Base-by-base conservation (phyloP, 2,797 vertebrate species). In the Strix occidentalis region DNA sequence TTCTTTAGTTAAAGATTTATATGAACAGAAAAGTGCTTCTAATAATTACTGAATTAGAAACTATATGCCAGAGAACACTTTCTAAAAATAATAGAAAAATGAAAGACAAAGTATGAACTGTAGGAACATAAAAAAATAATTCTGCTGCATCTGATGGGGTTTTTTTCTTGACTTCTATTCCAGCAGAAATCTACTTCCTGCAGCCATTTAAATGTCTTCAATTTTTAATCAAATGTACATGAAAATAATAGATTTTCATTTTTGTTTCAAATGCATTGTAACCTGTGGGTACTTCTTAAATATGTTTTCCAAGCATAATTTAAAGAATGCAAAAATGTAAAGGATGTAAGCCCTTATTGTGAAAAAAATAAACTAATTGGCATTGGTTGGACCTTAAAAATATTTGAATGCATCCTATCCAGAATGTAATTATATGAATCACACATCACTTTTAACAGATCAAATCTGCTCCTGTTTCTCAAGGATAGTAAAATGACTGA, bases 1-100 rank as follows among this genome's bases (percentile, higher is more conserved):
- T 72, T 82, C 60, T 89, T 70, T 79, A 70, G 37, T 74, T 86
- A 35, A 90, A 90, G 31, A 60, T 87, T 57, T 69, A 15, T 77
- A 54, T 57, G 21, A 96, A 60, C 31, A 77, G 45, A 91, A 86
- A 65, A 39, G 8, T 56, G 25, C 16, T 92, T 87, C 56, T 83
- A 70, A 70, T 87, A 93, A 70, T 77, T 87, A 83, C 60, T 83
- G 24, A 89, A 87, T 57, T 83, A 68, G 48, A 95, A 87, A 71
- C 33, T 58, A 71, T 12, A 70, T 81, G 28, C 6, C n/a, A 43
- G 33, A 68, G 33, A 87, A 68, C 18, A 43, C 1, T 70, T 90
- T 70, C 81, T 74, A 75, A 87, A 93, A 80, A 77, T 68, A 87
- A 84, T 13, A 63, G 58, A 70, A 90, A 95, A 78, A 80, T 74